A percentile compares a stretch with the other conserved stretches of the same genome.
Evolutionary conservation across 1,140 invertebrate genomes (phyloP).

Genomic region (Panagrolaimus sp.): DNA sequence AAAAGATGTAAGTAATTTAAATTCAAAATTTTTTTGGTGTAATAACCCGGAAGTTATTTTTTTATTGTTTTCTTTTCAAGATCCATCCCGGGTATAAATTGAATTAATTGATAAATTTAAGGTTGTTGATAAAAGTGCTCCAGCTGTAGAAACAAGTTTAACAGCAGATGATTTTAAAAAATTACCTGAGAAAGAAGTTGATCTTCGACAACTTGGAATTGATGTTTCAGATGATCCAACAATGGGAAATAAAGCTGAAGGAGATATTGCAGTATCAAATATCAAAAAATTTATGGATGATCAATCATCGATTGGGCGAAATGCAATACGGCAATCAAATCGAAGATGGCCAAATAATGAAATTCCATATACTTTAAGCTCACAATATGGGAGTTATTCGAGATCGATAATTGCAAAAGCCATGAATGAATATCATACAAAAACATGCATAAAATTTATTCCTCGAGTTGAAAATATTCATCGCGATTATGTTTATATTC

Average conservation of each 20-base stretch:
- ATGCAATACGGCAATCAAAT: constrained; percentile 53
- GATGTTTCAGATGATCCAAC: constrained; percentile 52
- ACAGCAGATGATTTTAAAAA: constrained; percentile 38
- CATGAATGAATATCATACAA: constrained; percentile 47
- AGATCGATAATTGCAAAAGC: constrained; percentile 30
- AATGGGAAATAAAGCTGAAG: constrained; percentile 51
- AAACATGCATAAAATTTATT: constrained; percentile 56
- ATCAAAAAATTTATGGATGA: constrained; percentile 44
- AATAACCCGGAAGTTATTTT: neutral
- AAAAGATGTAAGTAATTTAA: neutral
- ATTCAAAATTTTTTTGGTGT: neutral
- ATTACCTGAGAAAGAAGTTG: constrained; percentile 36
- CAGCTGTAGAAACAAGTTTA: constrained; percentile 36
- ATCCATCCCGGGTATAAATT: neutral
- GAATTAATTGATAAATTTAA: constrained; percentile 11
- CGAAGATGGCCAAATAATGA: constrained; percentile 56
- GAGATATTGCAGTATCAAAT: constrained; percentile 48
- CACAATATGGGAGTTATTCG: constrained; percentile 52
- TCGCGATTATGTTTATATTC: constrained; percentile 52
- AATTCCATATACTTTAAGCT: constrained; percentile 55
- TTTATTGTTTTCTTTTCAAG: neutral
- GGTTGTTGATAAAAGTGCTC: constrained; percentile 39
- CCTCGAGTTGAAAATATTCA: constrained; percentile 43
- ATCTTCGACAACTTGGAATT: constrained; percentile 36
- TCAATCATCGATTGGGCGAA: constrained; percentile 36